Conservation (phyloP, 2,888 invertebrate species). For the Caenorhabditis imperialis region DNA sequence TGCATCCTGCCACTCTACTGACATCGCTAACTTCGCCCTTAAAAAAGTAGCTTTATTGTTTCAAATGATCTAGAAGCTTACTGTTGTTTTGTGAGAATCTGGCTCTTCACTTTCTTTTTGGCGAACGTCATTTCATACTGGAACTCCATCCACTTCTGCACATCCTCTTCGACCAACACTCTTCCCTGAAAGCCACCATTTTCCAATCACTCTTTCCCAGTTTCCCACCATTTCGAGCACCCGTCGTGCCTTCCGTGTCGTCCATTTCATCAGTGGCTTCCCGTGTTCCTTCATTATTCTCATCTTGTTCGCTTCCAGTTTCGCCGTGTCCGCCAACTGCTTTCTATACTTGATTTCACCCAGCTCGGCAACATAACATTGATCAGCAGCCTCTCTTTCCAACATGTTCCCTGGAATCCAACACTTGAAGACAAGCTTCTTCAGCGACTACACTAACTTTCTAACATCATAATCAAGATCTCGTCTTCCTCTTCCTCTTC, state of each 20-base stretch:
- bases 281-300: conserved; percentile 19
- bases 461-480: background rate
- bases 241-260: conserved; percentile 13
- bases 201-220: background rate
- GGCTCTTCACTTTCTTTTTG: conserved; percentile 7
- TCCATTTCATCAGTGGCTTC: conserved; percentile 11
- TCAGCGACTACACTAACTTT: conserved; percentile 8
- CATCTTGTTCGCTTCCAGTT: conserved; percentile 13
- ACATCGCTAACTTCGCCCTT: no score
- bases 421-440: no score
- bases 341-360: background rate
- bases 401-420: no score
- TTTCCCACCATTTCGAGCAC: conserved; percentile 9
- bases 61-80: no score
- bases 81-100: background rate
- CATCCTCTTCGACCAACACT: conserved; percentile 28
- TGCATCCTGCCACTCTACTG: background rate
- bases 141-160: conserved; percentile 42
- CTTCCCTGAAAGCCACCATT: conserved; percentile 36
- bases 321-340: background rate
- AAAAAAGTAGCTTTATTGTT: no score
- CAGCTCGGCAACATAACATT: background rate
- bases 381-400: no score
- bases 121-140: conserved; percentile 27
- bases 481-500: conserved; percentile 27